Percentiles rank a stretch among this genome's conserved stretches.
These are phyloP conservation scores for Hyla sarda DNA, from an alignment of 2,113 vertebrate genomes.

Conservation along the genomic window DNA sequence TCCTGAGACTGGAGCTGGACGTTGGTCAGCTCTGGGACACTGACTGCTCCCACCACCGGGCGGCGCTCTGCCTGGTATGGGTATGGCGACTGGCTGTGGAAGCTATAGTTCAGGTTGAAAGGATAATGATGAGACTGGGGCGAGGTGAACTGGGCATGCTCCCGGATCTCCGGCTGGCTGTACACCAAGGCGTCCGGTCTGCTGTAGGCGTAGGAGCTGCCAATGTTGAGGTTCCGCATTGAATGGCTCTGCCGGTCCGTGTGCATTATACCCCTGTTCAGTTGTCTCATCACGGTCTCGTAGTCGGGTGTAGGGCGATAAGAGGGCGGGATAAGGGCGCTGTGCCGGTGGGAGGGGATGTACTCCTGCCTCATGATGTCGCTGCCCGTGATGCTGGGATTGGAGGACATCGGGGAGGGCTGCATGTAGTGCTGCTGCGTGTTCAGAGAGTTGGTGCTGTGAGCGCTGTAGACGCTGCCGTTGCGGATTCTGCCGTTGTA, in stretches of 20 bases:
- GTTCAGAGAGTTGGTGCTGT: conserved; percentile 95
- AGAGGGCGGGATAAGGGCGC: conserved; percentile 91
- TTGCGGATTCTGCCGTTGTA: conserved; percentile 88
- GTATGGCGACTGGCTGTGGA: conserved; percentile 89
- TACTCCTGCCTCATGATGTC: conserved; percentile 90
- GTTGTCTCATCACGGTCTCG: conserved; percentile 95
- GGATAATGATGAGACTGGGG: conserved; percentile 79
- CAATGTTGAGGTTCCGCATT: conserved; percentile 92
- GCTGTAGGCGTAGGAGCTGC: conserved; percentile 92
- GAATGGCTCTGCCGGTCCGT: conserved; percentile 90
- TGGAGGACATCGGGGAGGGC: conserved; percentile 95
- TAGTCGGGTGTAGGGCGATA: conserved; percentile 96
- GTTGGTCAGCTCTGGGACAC: conserved; percentile 94
- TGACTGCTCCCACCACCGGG: conserved; percentile 91
- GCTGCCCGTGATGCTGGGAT: conserved; percentile 93
- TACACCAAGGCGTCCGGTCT: conserved; percentile 92
- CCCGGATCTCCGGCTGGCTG: conserved; percentile 96
- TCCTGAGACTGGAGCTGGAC: conserved; percentile 94
- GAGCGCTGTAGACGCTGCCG: conserved; percentile 95
- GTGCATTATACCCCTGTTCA: conserved; percentile 78
- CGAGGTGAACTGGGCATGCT: conserved; percentile 77
- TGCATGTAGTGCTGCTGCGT: conserved; percentile 92
- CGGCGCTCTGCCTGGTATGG: conserved; percentile 86
- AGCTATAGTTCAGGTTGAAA: conserved; percentile 90
- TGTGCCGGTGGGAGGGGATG: conserved; percentile 89